A percentile compares a stretch with the other conserved stretches of the same genome.
These are phyloP conservation scores for Drosophila orena DNA, from an alignment of 1,140 invertebrate genomes.

Conservation along the genomic window DNA sequence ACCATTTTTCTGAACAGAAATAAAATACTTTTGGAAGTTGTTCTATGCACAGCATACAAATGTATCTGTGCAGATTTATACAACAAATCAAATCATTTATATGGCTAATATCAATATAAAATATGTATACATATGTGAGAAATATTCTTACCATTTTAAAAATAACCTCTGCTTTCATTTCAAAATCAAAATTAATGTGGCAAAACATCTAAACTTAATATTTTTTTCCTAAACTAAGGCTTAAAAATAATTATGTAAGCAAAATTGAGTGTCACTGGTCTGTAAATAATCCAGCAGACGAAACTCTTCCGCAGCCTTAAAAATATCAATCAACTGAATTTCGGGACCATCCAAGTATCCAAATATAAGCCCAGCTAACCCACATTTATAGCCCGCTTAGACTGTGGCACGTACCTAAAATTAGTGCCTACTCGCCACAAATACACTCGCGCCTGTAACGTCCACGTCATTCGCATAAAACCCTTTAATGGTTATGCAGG, in stretches of 20 bases:
- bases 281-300: slow-evolving; percentile 8
- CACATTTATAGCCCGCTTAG: slow-evolving; percentile 26
- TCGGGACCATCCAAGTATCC: background rate
- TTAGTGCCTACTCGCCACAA: slow-evolving; percentile 3
- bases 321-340: slow-evolving; percentile 37
- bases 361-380: slow-evolving; percentile 26
- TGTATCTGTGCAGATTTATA: no score
- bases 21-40: background rate
- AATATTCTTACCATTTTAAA: no score
- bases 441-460: slow-evolving; percentile 16
- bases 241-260: no score
- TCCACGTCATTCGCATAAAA: slow-evolving; percentile 64
- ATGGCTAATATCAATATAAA: no score
- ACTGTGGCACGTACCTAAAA: slow-evolving; percentile 36
- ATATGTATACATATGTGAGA: no score
- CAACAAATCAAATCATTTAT: no score
- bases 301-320: background rate
- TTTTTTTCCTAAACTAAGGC: no score
- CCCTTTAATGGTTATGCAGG: slow-evolving; percentile 58
- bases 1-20: background rate
- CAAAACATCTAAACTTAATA: no score
- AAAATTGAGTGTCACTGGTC: no score
- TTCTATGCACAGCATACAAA: background rate
- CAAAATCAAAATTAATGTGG: no score
- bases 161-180: no score